Base-by-base conservation (phyloP, 1,140 invertebrate genomes). In the Plodia interpunctella region DNA sequence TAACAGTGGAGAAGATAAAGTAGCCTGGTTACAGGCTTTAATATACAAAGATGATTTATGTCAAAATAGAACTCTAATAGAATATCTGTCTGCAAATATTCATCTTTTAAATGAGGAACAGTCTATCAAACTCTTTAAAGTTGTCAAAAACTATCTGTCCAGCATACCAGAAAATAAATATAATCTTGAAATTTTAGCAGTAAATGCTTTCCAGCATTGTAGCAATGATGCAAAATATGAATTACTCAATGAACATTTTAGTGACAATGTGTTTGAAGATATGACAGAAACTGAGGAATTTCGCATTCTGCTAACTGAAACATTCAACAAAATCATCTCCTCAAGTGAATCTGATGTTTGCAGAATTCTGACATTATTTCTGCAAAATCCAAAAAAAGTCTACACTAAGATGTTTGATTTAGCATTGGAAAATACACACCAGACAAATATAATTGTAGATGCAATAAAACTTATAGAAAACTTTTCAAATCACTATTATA, bases 281-380 rank as follows among this genome's bases (percentile, higher is more conserved):
- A 64, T 61, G 53, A 70, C 76, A 5, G 66, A 74, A 57, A 74
- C 59, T 51, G 21, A 56, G 55, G 70, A 79, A 13, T 87, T 83
- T 59, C 53, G 63, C 50, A 59, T 49, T 18, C 74, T 70, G 62
- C 55, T 71, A 20, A 83, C 63, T 52, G 74, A 83, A 68, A 77
- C 69, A 65, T 87, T 89, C 53, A 89, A 89, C 62, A 87, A 87
- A 70, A 59, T 83, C 20, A 75, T 81, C 49, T 55, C 61, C 5
- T 58, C 70, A 15, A 56, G 68, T 21, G 65, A 77, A 55, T 53
- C 62, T 50, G 76, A 87, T 66, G 53, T 80, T 11, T 65, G 70
- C n/a, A 73, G 80, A 59, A 58, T 86, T 32, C 69, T 87, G 10
- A 63, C 54, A 49, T 52, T 83, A 15, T 87, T 89, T 50, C 19